phyloP scores from a whole-genome alignment of 2,888 invertebrate species.

The Eumerus sabulonum region DNA sequence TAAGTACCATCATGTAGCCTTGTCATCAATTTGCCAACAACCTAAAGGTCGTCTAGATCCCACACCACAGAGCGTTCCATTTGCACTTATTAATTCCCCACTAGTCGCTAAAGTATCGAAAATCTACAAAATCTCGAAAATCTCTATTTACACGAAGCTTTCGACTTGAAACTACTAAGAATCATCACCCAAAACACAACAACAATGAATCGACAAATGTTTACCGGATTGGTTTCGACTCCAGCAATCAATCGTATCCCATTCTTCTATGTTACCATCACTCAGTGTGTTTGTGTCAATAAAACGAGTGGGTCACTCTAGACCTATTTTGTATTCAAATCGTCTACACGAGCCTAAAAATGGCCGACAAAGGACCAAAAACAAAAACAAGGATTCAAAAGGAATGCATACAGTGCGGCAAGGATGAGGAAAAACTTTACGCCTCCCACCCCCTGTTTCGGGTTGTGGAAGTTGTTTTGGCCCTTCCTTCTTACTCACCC shows the following conservation, averaged over 20 bases:
- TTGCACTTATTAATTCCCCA: no score
- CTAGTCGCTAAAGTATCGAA: no score
- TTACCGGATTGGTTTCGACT: slow-evolving; percentile 33
- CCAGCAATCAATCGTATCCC: neutral
- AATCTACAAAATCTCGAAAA: neutral
- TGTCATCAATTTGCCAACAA: no score
- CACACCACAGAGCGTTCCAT: no score
- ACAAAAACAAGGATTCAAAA: no score
- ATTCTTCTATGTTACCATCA: no score
- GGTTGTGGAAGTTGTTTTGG: slow-evolving; percentile 29
- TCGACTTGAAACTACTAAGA: slow-evolving; percentile 16
- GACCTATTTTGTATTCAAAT: slow-evolving; percentile 38
- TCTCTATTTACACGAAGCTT: neutral
- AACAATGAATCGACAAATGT: slow-evolving; percentile 29
- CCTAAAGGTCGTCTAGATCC: no score
- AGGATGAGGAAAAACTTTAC: neutral
- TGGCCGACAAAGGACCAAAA: neutral
- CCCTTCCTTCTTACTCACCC: neutral
- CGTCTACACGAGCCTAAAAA: slow-evolving; percentile 10
- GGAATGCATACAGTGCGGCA: slow-evolving; percentile 7
- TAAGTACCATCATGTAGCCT: no score
- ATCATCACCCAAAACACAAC: neutral
- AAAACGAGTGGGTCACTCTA: neutral
- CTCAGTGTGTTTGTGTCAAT: slow-evolving; percentile 11
- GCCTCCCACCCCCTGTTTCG: slow-evolving; percentile 10